Base-by-base conservation (phyloP, 1,140 invertebrate genomes). In the Cephus cinctus region DNA sequence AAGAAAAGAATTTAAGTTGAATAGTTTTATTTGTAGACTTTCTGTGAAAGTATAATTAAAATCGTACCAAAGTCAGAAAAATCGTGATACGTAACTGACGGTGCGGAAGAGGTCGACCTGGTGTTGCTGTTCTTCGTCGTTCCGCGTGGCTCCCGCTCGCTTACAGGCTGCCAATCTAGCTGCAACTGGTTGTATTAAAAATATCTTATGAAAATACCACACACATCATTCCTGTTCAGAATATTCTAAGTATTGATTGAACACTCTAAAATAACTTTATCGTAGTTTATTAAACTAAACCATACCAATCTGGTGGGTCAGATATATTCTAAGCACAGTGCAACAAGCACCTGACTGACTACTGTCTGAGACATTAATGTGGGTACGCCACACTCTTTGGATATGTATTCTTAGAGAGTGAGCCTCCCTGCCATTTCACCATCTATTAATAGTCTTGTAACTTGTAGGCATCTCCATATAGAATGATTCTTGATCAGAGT, bases 391-490 rank as follows among this genome's bases (percentile, higher is more conserved):
- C n/a, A n/a, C n/a, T 62, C 59, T 65, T 56, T 59, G 51, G 48
- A 60, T 61, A 63, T 59, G 61, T 71, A 71, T 71, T 72, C 58
- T 73, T 73, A 70, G 69, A 67, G 51, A 35, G 43, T 59, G 61
- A 67, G 52, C 41, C 62, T 56, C 63, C 65, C 70, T 66, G 62
- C 69, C 56, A 50, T 54, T 61, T 51, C 35, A 48, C 20, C 20
- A 25, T 23, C 54, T 71, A 73, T 69, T 71, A 62, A 67, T 71
- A 71, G 63, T 54, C 46, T 57, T 50, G n/a, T n/a, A n/a, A n/a
- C n/a, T n/a, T n/a, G n/a, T n/a, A n/a, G n/a, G n/a, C n/a, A n/a
- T n/a, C n/a, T n/a, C n/a, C n/a, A n/a, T n/a, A n/a, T n/a, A n/a
- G n/a, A n/a, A n/a, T n/a, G n/a, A n/a, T n/a, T n/a, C n/a, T n/a